Evolutionary conservation across 2,888 invertebrate species (phyloP), one percentile per base, ranked within the genome.

Genomic region (Octodonta nipae): DNA sequence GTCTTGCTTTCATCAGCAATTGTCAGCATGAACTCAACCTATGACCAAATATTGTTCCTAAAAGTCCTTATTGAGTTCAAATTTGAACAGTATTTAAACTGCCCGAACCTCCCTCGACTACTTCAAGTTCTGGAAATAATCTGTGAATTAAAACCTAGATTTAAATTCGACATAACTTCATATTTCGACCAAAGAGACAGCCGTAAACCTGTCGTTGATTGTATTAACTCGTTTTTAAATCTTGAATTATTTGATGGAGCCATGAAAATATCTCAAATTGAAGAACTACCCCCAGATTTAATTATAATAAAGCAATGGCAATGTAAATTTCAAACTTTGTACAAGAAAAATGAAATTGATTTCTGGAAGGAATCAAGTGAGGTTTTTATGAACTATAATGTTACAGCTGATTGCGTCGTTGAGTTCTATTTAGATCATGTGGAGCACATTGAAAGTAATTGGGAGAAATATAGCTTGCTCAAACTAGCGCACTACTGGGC

Each of bases 21-120:
- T 1, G 68, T 69, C 32, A 70, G 72, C 42, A 75, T 79, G 41
- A 65, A 66, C 22, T 80, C 78, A 31, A 65, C 70, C 1, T 66
- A 67, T 43, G 70, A 75, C 46, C 77, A 78, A 54, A 67, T 72
- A 16, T 67, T 71, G 44, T 73, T 80, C 40, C 56, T 84, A 2
- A 64, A 67, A 29, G 65, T 69, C 37, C 57, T 79, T 20, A 67
- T 69, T 30, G 62, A 66, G 13, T 64, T 71, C 1, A 65, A 73
- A 31, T 68, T 78, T 43, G 68, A 67, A 16, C 64, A 65, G 38
- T 71, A 70, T 42, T 66, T 76, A 34, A 50, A 51, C 4, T 37
- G 51, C 15, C 62, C 70, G 2, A 59, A 69, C 47, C 69, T 72
- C 42, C 52, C 58, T 1, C 38, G 38, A 28, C 20, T 53, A 43